Percentiles rank a stretch among this genome's conserved stretches.
Evolutionary conservation across 1,140 invertebrate species (phyloP).

Genomic region (Diabrotica virgifera): DNA sequence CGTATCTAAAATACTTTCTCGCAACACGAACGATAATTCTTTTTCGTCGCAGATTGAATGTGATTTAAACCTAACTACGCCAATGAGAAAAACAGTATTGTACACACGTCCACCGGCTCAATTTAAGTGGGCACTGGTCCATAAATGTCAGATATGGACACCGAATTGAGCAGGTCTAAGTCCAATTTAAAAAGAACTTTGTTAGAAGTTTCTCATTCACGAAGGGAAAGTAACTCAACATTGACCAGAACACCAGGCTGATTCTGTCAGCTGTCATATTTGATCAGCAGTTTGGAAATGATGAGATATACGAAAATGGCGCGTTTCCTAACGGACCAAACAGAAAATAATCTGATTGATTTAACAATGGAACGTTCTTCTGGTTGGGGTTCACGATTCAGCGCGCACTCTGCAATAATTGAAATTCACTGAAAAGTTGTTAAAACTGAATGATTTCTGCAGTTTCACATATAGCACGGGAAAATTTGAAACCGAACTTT

Average conservation of each 20-base stretch:
- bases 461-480: no score
- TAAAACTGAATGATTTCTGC: no score
- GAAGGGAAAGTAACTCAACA: not conserved
- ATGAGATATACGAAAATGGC: not conserved
- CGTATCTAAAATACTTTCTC: no score
- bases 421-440: not conserved
- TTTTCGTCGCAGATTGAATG: no score
- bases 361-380: constrained; percentile 3
- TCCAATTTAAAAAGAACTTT: constrained; percentile 20
- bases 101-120: constrained; percentile 36
- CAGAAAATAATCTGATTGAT: constrained; percentile 4
- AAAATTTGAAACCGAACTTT: no score
- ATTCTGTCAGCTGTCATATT: constrained; percentile 16
- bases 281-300: constrained; percentile 14
- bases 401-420: not conserved
- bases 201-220: constrained; percentile 4
- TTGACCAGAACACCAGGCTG: constrained; percentile 1
- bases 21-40: no score
- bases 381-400: not conserved
- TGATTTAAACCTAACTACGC: no score
- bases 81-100: constrained; percentile 28
- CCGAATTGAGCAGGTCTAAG: constrained; percentile 17
- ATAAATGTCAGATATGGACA: constrained; percentile 32
- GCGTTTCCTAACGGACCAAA: not conserved
- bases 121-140: constrained; percentile 37